A percentile compares a stretch with the other conserved stretches of the same genome.
These are phyloP conservation scores for Trematomus bernacchii DNA, from an alignment of 2,797 vertebrate species.

Conservation along the genomic window DNA sequence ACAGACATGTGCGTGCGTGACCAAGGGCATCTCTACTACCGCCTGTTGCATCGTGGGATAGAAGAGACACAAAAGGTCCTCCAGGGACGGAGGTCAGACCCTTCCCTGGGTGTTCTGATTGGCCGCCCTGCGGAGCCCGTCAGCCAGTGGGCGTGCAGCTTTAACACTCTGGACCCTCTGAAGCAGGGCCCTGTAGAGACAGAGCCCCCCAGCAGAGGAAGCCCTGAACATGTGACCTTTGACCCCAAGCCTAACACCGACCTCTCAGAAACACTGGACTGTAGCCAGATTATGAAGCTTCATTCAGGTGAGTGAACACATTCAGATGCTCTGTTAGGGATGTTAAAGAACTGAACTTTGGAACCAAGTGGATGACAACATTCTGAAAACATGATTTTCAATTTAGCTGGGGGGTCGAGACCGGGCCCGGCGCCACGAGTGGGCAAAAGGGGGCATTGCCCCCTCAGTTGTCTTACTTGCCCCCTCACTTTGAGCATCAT, in stretches of 20 bases:
- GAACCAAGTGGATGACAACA: too few species aligned
- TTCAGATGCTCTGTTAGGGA: too few species aligned
- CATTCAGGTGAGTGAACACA: slow-evolving; percentile 59
- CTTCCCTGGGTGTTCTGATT: slow-evolving; percentile 90
- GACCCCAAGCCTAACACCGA: slow-evolving; percentile 39
- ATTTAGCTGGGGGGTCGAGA: too few species aligned
- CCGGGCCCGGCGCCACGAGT: too few species aligned
- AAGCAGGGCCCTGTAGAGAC: slow-evolving; percentile 79
- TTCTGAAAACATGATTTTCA: too few species aligned
- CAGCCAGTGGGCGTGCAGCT: slow-evolving; percentile 88
- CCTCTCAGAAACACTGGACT: slow-evolving; percentile 52
- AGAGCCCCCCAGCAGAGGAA: slow-evolving; percentile 65
- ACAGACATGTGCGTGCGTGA: slow-evolving; percentile 92
- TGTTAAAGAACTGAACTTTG: too few species aligned
- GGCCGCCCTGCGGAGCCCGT: slow-evolving; percentile 87
- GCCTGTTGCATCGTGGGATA: slow-evolving; percentile 89
- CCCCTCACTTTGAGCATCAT: too few species aligned
- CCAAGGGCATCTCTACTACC: slow-evolving; percentile 93
- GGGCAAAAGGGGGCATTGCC: too few species aligned
- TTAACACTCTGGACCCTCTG: slow-evolving; percentile 91
- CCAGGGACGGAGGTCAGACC: slow-evolving; percentile 92
- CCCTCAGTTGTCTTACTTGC: too few species aligned
- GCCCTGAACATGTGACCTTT: slow-evolving; percentile 53
- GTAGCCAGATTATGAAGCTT: slow-evolving; percentile 6
- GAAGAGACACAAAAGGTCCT: slow-evolving; percentile 86